Base-by-base conservation (phyloP, 2,797 vertebrate species). In the Notamacropus eugenii region DNA sequence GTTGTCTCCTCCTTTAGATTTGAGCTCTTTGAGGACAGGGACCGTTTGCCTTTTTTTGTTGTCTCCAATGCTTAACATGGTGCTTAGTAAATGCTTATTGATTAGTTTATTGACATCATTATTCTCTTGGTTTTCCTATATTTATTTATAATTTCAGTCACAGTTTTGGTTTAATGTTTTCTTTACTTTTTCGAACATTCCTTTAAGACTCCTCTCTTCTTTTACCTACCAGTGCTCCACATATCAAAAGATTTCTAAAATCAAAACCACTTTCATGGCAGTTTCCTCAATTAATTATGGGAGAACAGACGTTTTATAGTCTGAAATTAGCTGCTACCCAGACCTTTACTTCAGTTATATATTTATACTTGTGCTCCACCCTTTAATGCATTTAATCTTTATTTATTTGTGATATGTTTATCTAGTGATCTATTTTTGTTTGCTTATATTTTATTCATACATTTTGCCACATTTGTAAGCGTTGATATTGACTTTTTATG, bases 401-500 rank as follows among this genome's bases (percentile, higher is more conserved):
- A 54, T 94, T 82, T 59, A 50, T 92, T 46, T 90, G 13, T 90
- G 14, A 55, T 91, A 40, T 40, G 24, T 56, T 97, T 95, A 54
- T 91, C 94, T 62, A 92, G 93, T 95, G 31, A 4, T 3, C 92
- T 74, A 28, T 82, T 82, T 57, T 16, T 55, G 87, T 95, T 9
- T 91, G 10, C 96, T 29, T 29, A 3, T 92, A 31, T 95, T 97
- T 96, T 96, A 82, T 57, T 87, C 13, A 90, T 31, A 91, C 27
- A 91, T 92, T 93, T 46, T 31, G 40, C 24, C 55, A 87, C 24
- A 16, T 94, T 91, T 96, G 10, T 11, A 40, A 40, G 19, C 2
- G 22, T 40, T 40, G 24, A 22, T 90, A 67, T 50, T 3, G 94
- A 0, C 91, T 96, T 96, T 22, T 2, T 40, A 67, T 82, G n/a